Conservation (phyloP, 2,888 invertebrate species). For the Phyllotreta cruciferae region DNA sequence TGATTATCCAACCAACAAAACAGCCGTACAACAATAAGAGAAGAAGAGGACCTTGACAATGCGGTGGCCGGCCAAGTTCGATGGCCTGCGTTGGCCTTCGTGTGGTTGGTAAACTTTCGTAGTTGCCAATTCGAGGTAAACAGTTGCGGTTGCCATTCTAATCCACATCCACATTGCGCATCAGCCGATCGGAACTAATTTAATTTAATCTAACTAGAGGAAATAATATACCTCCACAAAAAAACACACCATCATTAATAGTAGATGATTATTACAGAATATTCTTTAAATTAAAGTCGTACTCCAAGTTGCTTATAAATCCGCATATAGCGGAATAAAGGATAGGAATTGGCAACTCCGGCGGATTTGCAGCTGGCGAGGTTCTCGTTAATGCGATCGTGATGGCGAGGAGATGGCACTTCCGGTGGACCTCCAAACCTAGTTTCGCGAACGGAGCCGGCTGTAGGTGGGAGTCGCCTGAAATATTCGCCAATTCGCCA, state of each 20-base stretch:
- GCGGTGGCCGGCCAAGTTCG: conserved; percentile 27
- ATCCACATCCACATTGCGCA: no score
- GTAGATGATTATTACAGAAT: no score
- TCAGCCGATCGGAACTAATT: no score
- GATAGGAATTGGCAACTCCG: not conserved
- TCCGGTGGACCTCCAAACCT: conserved; percentile 40
- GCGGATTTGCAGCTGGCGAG: conserved; percentile 16
- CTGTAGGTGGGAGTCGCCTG: not conserved
- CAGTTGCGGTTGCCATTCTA: not conserved
- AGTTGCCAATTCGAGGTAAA: no score
- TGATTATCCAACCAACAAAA: conserved; percentile 16
- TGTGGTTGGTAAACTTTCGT: conserved; percentile 14
- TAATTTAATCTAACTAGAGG: no score
- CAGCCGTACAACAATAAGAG: conserved; percentile 17
- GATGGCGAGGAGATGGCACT: conserved; percentile 17
- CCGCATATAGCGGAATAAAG: not conserved
- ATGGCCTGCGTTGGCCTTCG: conserved; percentile 34
- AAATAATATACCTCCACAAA: no score
- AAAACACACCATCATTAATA: no score
- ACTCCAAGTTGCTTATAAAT: not conserved
- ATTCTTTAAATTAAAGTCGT: no score
- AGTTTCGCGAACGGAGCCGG: conserved; percentile 26
- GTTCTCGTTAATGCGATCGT: conserved; percentile 20
- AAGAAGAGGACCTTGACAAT: conserved; percentile 36
- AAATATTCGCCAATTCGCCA: not conserved